Evolutionary conservation across 2,888 invertebrate species (phyloP).

Genomic region (Ceramica pisi): DNA sequence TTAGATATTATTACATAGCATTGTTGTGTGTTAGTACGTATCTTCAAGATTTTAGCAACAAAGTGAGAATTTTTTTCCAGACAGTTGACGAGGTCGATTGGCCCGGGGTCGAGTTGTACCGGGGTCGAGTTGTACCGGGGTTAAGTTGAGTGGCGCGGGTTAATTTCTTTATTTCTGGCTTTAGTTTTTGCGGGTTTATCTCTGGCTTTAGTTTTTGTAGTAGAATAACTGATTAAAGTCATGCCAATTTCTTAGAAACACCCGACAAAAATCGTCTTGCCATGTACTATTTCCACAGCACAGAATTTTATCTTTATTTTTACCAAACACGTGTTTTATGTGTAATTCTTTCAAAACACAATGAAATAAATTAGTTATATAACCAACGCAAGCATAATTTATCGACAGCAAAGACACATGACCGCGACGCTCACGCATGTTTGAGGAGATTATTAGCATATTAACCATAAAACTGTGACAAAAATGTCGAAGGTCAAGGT

Average conservation of each 20-base stretch:
- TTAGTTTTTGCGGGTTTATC: too few relatives aligned
- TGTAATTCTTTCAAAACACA: slow-evolving; percentile 40
- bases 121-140: background rate
- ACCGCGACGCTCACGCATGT: slow-evolving; percentile 29
- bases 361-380: slow-evolving; percentile 34
- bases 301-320: background rate
- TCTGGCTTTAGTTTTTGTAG: too few relatives aligned
- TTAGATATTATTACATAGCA: background rate
- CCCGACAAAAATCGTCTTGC: background rate
- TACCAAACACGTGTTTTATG: slow-evolving; percentile 5
- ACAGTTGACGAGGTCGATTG: background rate
- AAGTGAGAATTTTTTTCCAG: background rate
- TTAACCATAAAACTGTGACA: slow-evolving; percentile 34
- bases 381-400: slow-evolving; percentile 6
- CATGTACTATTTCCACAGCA: background rate
- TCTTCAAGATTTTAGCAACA: background rate
- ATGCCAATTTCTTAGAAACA: background rate
- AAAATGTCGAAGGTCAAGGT: slow-evolving; percentile 59
- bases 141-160: too few relatives aligned
- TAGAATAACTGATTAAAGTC: background rate
- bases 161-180: too few relatives aligned
- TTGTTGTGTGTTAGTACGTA: background rate
- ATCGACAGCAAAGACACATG: slow-evolving; percentile 18
- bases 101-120: background rate
- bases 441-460: slow-evolving; percentile 16